Evolutionary conservation across 2,797 vertebrate species (phyloP).

Genomic region (Cossypha dichroa): DNA sequence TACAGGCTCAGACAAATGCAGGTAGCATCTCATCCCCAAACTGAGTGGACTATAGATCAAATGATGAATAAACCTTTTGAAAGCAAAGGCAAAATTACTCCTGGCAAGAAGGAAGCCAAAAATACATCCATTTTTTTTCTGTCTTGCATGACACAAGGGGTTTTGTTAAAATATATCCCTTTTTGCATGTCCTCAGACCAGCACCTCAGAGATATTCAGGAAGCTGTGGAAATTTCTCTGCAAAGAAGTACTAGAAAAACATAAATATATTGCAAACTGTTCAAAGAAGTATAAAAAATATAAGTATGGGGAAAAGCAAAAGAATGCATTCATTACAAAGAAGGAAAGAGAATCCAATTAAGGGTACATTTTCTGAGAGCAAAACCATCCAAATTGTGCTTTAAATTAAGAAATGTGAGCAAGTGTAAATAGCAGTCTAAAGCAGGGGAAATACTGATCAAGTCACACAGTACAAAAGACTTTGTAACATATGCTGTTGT

Average conservation of each 20-base stretch:
- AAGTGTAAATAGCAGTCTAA: not conserved
- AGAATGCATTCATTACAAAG: not conserved
- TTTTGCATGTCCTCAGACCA: not conserved
- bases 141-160: not conserved
- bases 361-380: not conserved
- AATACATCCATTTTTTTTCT: not conserved
- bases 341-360: not conserved
- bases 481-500: not conserved
- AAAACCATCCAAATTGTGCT: not conserved
- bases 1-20: not conserved
- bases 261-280: not conserved
- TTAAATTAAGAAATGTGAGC: not conserved
- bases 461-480: not conserved
- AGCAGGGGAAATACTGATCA: not conserved
- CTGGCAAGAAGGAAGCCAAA: not conserved
- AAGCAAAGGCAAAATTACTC: not conserved
- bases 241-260: not conserved
- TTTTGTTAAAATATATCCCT: not conserved
- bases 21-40: not conserved
- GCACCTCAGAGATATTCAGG: not conserved
- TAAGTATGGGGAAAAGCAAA: not conserved
- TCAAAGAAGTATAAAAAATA: not conserved
- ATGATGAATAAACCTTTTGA: not conserved
- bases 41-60: not conserved
- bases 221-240: not conserved